Conservation (phyloP, 2,797 vertebrate species). For the Moxostoma hubbsi region DNA sequence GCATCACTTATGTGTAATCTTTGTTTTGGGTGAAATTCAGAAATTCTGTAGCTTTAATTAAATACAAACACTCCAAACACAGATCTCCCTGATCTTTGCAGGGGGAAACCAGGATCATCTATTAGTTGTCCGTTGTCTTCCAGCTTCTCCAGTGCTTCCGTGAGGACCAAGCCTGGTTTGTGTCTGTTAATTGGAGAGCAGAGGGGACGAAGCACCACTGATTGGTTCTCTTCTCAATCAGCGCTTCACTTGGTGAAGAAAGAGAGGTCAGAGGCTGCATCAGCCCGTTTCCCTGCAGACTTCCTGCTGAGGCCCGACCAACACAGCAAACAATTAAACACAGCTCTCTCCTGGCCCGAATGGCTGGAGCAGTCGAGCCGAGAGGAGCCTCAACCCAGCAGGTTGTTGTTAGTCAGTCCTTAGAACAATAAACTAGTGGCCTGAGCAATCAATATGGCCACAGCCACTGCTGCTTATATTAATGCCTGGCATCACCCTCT, state of each 20-base stretch:
- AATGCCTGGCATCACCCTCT: slow-evolving; percentile 67
- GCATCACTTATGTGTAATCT: no score
- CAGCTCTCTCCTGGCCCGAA: slow-evolving; percentile 73
- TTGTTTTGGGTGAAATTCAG: no score
- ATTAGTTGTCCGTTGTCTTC: slow-evolving; percentile 54
- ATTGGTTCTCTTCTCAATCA: slow-evolving; percentile 80
- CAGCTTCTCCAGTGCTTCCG: slow-evolving; percentile 36
- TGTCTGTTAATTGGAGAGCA: slow-evolving; percentile 82
- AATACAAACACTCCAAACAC: slow-evolving; percentile 50
- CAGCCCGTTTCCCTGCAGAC: slow-evolving; percentile 76
- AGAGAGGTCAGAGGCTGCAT: slow-evolving; percentile 80
- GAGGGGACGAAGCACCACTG: slow-evolving; percentile 74
- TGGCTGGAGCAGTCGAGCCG: slow-evolving; percentile 69
- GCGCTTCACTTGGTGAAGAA: slow-evolving; percentile 75
- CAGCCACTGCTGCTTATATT: slow-evolving; percentile 78
- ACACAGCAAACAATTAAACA: slow-evolving; percentile 85
- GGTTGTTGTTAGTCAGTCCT: slow-evolving; percentile 82
- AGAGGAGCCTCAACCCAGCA: slow-evolving; percentile 63
- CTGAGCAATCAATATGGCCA: slow-evolving; percentile 81
- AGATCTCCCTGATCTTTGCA: slow-evolving; percentile 25
- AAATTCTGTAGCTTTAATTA: slow-evolving; percentile 32
- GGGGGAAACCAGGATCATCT: slow-evolving; percentile 52
- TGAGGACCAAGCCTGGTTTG: slow-evolving; percentile 61
- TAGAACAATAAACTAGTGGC: slow-evolving; percentile 81
- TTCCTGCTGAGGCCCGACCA: slow-evolving; percentile 73